A percentile compares a stretch with the other conserved stretches of the same genome.
Evolutionary conservation across 2,888 invertebrate genomes (phyloP).

Genomic region (Eubasilissa splendida): DNA sequence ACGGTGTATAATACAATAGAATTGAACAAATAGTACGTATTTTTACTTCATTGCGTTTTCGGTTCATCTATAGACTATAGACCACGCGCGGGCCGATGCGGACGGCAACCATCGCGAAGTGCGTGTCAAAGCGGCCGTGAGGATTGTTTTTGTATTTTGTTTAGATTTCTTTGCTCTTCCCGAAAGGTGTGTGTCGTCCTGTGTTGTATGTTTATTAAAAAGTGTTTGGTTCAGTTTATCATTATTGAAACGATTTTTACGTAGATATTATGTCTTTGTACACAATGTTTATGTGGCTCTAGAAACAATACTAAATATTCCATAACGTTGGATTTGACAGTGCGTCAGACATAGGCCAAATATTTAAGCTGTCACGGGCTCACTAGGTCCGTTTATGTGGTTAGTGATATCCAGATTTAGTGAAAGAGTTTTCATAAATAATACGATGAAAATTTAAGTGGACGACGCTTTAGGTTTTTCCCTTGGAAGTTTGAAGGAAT

Average conservation of each 20-base stretch:
- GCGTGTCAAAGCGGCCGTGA: background rate
- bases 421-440: background rate
- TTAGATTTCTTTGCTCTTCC: background rate
- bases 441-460: background rate
- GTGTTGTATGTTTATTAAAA: background rate
- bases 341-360: background rate
- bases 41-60: background rate
- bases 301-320: background rate
- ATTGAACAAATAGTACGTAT: background rate
- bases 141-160: background rate
- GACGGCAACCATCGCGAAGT: slow-evolving; percentile 7
- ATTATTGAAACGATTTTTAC: background rate
- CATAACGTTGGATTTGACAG: background rate
- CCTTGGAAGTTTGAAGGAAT: too few relatives aligned
- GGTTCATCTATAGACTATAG: background rate
- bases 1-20: background rate
- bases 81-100: background rate
- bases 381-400: background rate
- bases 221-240: background rate
- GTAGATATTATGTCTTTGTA: background rate
- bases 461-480: background rate
- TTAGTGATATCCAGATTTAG: background rate
- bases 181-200: background rate
- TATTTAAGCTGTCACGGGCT: background rate
- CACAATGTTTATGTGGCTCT: background rate